These are phyloP conservation scores for Eueremaeus valkanovi DNA, from an alignment of 2,888 invertebrate genomes.

Conservation along the genomic window DNA sequence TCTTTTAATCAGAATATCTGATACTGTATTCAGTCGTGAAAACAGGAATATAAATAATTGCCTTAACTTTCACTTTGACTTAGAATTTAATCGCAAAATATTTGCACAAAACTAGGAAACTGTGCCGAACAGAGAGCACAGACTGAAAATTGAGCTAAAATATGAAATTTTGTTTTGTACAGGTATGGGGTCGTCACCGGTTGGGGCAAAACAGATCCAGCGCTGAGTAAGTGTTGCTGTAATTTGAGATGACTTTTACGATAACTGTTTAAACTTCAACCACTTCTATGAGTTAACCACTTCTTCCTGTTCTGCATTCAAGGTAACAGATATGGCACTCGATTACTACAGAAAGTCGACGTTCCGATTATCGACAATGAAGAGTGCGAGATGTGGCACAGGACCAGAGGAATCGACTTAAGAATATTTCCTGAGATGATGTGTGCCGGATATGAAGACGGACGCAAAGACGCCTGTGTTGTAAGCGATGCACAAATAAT, in stretches of 20 bases:
- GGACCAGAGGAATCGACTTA: constrained; percentile 71
- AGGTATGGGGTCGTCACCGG: constrained; percentile 56
- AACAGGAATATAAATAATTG: neutral
- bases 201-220: constrained; percentile 73
- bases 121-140: too few species aligned
- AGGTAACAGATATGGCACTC: constrained; percentile 68
- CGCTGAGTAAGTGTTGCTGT: constrained; percentile 53
- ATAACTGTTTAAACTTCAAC: constrained; percentile 22
- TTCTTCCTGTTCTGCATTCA: constrained; percentile 18
- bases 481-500: too few species aligned
- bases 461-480: constrained; percentile 75
- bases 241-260: neutral
- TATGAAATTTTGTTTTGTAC: neutral
- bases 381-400: constrained; percentile 75
- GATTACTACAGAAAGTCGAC: constrained; percentile 70
- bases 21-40: neutral
- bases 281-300: too few species aligned
- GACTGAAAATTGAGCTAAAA: neutral
- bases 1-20: neutral
- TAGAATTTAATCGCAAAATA: neutral
- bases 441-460: constrained; percentile 76
- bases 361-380: constrained; percentile 74
- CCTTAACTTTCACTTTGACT: neutral
- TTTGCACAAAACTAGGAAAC: neutral
- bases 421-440: constrained; percentile 73